Percentiles rank a stretch among this genome's conserved stretches.
These are phyloP conservation scores for Anguilla marmorata DNA, from an alignment of 2,797 vertebrate species.

Conservation along the genomic window DNA sequence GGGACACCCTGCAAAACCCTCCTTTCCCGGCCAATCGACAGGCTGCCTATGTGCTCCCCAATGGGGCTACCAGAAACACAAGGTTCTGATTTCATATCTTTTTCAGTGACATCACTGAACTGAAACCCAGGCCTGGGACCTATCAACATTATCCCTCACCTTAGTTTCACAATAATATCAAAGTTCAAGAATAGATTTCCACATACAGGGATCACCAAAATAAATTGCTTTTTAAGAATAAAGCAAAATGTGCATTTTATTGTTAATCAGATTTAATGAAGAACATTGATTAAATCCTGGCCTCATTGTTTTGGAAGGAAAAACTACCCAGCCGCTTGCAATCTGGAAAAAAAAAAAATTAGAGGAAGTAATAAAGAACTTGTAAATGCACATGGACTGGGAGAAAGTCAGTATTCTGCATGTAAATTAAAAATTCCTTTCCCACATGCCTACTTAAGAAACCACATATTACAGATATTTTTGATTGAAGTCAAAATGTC, in stretches of 20 bases:
- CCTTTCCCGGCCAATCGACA: not conserved
- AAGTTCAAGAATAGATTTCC: not conserved
- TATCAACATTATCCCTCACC: not conserved
- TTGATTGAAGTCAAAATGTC: not conserved
- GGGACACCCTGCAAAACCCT: not conserved
- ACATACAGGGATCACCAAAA: not conserved
- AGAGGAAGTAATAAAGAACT: not conserved
- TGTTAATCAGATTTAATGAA: too few species aligned
- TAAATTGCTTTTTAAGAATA: not conserved
- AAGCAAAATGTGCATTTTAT: not conserved
- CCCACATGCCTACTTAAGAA: not conserved
- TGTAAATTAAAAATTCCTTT: not conserved
- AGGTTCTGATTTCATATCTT: not conserved
- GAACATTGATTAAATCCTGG: too few species aligned
- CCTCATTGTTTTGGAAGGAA: not conserved
- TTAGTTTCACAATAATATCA: not conserved
- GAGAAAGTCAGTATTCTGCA: not conserved
- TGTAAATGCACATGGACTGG: not conserved
- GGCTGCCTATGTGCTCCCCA: not conserved
- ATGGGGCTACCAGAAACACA: not conserved
- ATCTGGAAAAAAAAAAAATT: not conserved
- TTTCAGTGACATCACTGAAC: not conserved
- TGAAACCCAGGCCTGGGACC: not conserved
- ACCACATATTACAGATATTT: not conserved
- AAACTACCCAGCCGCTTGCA: not conserved